phyloP scores from a whole-genome alignment of 2,797 vertebrate species.

The Coregonus sp. region DNA sequence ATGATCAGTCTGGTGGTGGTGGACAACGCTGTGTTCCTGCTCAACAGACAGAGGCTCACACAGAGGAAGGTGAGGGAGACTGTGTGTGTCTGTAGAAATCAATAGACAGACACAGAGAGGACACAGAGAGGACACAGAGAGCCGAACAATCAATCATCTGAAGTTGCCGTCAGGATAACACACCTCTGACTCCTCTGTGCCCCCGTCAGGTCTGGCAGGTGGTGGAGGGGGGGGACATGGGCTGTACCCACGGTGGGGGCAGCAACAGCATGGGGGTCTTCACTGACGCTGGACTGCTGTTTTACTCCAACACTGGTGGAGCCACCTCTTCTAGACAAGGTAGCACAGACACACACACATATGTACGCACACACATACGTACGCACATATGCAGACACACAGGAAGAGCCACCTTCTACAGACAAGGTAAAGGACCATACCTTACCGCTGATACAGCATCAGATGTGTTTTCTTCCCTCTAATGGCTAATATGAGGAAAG shows the following conservation, averaged over 20 bases:
- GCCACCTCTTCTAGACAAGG: constrained; percentile 57
- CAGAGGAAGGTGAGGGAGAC: constrained; percentile 76
- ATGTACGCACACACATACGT: background rate
- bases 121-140: too few species aligned
- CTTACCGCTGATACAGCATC: too few species aligned
- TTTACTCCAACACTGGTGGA: constrained; percentile 57
- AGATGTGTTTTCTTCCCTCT: too few species aligned
- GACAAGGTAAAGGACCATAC: too few species aligned
- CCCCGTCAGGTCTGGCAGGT: constrained; percentile 75
- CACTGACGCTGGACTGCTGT: constrained; percentile 75
- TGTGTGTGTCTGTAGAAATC: background rate
- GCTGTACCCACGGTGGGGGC: constrained; percentile 77
- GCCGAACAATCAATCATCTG: too few species aligned
- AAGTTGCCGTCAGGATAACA: background rate
- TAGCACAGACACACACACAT: constrained; percentile 23
- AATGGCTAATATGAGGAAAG: too few species aligned
- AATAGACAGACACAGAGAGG: too few species aligned
- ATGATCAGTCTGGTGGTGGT: constrained; percentile 78
- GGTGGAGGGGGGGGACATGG: constrained; percentile 76
- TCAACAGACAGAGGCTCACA: constrained; percentile 76
- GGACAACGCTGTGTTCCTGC: constrained; percentile 81
- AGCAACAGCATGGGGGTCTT: constrained; percentile 61
- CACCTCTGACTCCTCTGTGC: background rate
- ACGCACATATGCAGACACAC: too few species aligned
- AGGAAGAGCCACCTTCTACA: too few species aligned